Base-by-base conservation (phyloP, 35 echinoderm and acorn worm species). In the Hemicentrotus pulcherrimus region DNA sequence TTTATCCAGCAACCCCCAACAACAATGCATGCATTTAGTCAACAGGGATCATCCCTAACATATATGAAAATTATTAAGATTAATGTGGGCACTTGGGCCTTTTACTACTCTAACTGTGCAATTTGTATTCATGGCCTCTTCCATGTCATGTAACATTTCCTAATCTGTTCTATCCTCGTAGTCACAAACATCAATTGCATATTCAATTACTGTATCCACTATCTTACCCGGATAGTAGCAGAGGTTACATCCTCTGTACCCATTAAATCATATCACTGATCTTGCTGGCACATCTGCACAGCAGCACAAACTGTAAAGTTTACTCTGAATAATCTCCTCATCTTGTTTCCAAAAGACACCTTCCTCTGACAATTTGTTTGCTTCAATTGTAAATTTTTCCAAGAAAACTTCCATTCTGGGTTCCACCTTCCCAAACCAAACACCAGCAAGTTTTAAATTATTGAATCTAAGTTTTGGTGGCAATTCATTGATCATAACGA, bases 371-470 rank as follows among this genome's bases (percentile, higher is more conserved):
- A 96, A 46, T 48, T 91, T 71, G 5, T 86, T 94, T 58, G 95
- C 95, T 61, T 95, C 91, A 0, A 60, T 58, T 5, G 95, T 88
- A 95, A 97, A 96, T 92, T 96, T 8, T 9, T 97, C 6, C 5
- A 97, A 52, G 65, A 95, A 97, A 4, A 95, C 88, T 48, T 88
- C 91, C 96, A 97, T 96, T 18, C 88, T 95, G 86, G 96, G 95
- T 47, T 98, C 94, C 4, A 47, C 32, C 52, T 97, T 96, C 5
- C 95, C 97, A 96, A 41, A 97, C 96, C 96, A 98, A 11, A 96
- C 50, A 47, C 96, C 97, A 92, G 95, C 96, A 47, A 98, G 46
- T 46, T 97, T 86, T 19, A 98, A 15, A 95, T 96, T 97, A 0
- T 94, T 50, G 46, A 31, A 50, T 46, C 95, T 61, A 1, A 96